phyloP scores from a whole-genome alignment of 2,888 invertebrate species.

The Pachycephus smyrnensis region DNA sequence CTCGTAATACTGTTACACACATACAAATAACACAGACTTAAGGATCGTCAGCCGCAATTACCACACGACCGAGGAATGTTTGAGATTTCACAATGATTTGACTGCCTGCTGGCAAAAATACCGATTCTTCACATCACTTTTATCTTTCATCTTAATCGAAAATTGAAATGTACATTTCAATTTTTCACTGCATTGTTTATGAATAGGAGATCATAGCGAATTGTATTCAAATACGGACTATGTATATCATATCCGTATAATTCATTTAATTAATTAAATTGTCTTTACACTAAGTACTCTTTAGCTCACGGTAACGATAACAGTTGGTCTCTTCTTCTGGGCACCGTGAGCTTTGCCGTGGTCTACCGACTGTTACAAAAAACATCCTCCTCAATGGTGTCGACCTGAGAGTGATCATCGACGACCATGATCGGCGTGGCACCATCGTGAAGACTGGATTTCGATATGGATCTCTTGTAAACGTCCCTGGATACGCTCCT shows the following conservation, averaged over 20 bases:
- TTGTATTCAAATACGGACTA: background rate
- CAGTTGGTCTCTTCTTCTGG: slow-evolving; percentile 49
- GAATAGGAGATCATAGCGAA: background rate
- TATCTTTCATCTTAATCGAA: background rate
- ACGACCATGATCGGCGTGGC: slow-evolving; percentile 71
- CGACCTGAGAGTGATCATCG: slow-evolving; percentile 61
- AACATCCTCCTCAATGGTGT: slow-evolving; percentile 59
- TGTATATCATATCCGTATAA: background rate
- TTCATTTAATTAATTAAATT: background rate
- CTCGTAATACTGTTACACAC: background rate
- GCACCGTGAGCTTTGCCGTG: slow-evolving; percentile 56
- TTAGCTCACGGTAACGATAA: slow-evolving; percentile 56
- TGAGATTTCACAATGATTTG: background rate
- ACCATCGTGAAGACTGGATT: slow-evolving; percentile 70
- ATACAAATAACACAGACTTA: background rate
- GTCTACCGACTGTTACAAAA: slow-evolving; percentile 63
- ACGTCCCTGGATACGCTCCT: slow-evolving; percentile 71
- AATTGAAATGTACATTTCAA: background rate
- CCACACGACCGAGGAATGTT: background rate
- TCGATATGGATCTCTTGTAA: slow-evolving; percentile 69
- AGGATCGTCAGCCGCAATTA: background rate
- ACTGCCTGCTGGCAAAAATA: background rate
- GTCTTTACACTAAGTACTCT: slow-evolving; percentile 10
- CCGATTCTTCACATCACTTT: background rate
- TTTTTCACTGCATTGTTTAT: background rate